Conservation (phyloP, 1,140 invertebrate species). For the Planococcus citri region DNA sequence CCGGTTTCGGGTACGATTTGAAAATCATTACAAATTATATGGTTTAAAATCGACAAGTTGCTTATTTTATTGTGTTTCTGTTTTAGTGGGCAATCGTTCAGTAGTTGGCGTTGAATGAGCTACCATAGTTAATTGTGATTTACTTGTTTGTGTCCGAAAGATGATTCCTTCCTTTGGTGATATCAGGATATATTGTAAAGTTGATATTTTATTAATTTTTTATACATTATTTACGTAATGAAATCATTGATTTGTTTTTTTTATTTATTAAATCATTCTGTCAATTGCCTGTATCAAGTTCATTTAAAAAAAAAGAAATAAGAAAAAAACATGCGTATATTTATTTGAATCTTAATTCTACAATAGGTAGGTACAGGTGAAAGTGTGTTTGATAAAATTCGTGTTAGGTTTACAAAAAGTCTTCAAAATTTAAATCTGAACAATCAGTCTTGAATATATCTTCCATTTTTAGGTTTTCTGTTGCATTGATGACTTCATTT, state of each 20-base stretch:
- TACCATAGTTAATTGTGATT: no score
- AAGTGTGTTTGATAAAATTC: neutral
- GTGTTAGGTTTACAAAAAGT: neutral
- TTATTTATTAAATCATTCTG: no score
- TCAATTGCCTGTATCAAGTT: no score
- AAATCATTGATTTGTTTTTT: neutral
- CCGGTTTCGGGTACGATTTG: constrained; percentile 21
- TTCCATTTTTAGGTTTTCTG: neutral
- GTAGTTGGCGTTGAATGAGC: constrained; percentile 25
- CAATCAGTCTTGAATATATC: neutral
- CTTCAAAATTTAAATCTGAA: neutral
- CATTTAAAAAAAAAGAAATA: neutral
- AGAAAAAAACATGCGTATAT: neutral
- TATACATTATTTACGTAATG: neutral
- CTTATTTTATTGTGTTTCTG: constrained; percentile 14
- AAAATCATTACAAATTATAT: neutral
- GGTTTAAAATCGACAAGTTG: neutral
- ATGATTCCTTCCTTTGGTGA: no score
- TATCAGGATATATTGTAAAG: no score
- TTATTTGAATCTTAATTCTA: neutral
- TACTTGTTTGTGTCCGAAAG: no score
- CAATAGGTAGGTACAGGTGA: neutral
- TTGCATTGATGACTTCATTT: neutral
- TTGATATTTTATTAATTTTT: neutral
- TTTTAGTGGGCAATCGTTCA: constrained; percentile 27